Evolutionary conservation across 2,797 vertebrate species (phyloP), one percentile per base, ranked within the genome.

Genomic region (Scyliorhinus canicula): DNA sequence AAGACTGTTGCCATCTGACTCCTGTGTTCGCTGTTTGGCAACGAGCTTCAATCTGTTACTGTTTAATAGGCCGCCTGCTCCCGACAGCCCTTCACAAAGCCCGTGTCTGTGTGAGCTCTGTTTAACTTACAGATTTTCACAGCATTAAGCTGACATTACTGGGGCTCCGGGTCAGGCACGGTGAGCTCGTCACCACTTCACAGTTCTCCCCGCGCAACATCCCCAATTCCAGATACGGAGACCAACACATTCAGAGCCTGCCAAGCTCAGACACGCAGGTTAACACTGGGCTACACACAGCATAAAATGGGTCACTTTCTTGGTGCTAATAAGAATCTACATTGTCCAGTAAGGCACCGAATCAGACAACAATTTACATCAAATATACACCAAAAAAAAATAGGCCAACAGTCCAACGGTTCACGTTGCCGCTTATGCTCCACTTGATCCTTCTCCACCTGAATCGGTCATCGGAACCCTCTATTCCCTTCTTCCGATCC

Each of bases 1-100:
- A 9, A 93, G 90, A 21, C 90, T 55, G 50, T 31, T 40, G 57
- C n/a, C 90, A 65, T 74, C 69, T 11, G 69, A 74, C 35, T n/a
- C 0, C 69, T 35, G 11, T 12, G 69, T n/a, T 35, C 69, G 9
- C 69, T 74, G 69, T 74, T 74, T 74, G 69, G 31, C 31, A 35
- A n/a, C 31, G 69, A 9, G 69, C n/a, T n/a, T 35, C 85, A 93
- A 93, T 93, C 90, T 93, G 90, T 93, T 93, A 65, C 90, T 67
- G 60, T 65, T 93, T 12, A 93, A 47, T 55, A 40, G 57, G 2
- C n/a, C 0, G 35, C 57, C 35, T 26, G 57, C 16, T 60, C 88
- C 57, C 28, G 9, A 4, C 28, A 4, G 0, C 60, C 14, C 19
- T 60, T 65, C 88, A 60, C 88, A 93, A 65, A n/a, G 57, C 57